A percentile compares a stretch with the other conserved stretches of the same genome.
These are phyloP conservation scores for Sylvicola fuscatus DNA, from an alignment of 2,888 invertebrate species.

Conservation along the genomic window DNA sequence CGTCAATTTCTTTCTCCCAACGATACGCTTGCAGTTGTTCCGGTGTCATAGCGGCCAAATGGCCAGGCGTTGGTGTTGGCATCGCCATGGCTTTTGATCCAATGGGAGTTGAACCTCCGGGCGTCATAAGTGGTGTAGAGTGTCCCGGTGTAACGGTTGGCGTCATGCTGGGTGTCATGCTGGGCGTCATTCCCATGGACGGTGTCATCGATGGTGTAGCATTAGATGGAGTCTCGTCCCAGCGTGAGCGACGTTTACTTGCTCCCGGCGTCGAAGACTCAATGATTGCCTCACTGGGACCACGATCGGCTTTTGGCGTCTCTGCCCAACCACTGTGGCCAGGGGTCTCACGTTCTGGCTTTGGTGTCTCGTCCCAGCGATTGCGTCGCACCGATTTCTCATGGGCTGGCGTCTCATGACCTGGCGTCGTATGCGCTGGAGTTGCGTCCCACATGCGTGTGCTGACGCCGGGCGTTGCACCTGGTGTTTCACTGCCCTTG, in stretches of 20 bases:
- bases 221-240: constrained; percentile 95
- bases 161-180: constrained; percentile 49
- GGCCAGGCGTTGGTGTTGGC: constrained; percentile 94
- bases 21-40: constrained; percentile 96
- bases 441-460: constrained; percentile 95
- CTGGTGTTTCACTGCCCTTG: constrained; percentile 68
- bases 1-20: constrained; percentile 98
- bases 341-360: constrained; percentile 92
- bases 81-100: constrained; percentile 95
- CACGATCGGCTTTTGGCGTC: constrained; percentile 88
- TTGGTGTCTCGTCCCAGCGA: constrained; percentile 99
- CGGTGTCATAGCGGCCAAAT: constrained; percentile 95
- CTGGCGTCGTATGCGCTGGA: constrained; percentile 81
- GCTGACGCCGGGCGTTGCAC: constrained; percentile 76
- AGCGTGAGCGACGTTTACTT: constrained; percentile 86
- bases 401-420: constrained; percentile 62
- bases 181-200: constrained; percentile 34
- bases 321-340: constrained; percentile 99
- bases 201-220: constrained; percentile 55
- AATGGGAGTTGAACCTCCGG: constrained; percentile 68
- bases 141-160: constrained; percentile 55
- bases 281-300: constrained; percentile 44
- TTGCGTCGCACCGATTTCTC: constrained; percentile 67
- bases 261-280: constrained; percentile 87
- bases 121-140: constrained; percentile 51